phyloP scores from a whole-genome alignment of 1,140 invertebrate species.

The Zaprionus ornatus region DNA sequence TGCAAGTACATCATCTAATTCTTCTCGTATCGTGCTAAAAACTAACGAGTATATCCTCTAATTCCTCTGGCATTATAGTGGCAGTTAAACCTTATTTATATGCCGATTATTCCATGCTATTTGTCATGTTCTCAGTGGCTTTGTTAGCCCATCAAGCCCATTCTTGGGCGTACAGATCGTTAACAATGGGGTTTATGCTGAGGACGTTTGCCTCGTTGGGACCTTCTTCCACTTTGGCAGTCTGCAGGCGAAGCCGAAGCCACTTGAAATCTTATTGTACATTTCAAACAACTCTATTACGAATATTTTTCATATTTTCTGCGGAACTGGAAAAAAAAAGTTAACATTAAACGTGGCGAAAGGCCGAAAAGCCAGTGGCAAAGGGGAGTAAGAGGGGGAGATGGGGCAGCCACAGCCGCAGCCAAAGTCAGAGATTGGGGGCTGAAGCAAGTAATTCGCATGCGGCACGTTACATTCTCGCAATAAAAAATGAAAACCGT shows the following conservation, averaged over 20 bases:
- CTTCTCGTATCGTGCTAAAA: not conserved
- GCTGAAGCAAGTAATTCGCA: conserved; percentile 78
- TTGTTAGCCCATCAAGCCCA: conserved; percentile 17
- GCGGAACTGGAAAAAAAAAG: conserved; percentile 59
- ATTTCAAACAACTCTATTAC: conserved; percentile 83
- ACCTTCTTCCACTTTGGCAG: conserved; percentile 28
- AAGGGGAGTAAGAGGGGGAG: not conserved
- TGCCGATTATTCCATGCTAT: not conserved
- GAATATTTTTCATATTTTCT: conserved; percentile 80
- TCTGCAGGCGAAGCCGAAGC: conserved; percentile 48
- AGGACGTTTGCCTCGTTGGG: not conserved
- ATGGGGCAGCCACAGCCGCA: conserved; percentile 25
- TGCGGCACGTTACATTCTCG: conserved; percentile 79
- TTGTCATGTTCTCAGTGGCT: not conserved
- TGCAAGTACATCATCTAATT: not conserved
- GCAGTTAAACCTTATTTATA: not conserved
- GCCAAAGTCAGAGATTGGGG: conserved; percentile 11
- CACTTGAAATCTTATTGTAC: conserved; percentile 81
- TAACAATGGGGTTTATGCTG: conserved; percentile 25
- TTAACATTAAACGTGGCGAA: conserved; percentile 75
- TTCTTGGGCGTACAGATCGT: conserved; percentile 29
- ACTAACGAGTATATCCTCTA: not conserved
- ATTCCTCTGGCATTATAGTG: not conserved
- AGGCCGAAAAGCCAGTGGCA: conserved; percentile 58
- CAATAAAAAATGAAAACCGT: conserved; percentile 79